A percentile compares a stretch with the other conserved stretches of the same genome.
phyloP scores from a whole-genome alignment of 2,113 vertebrate genomes.

The Mesocricetus auratus region DNA sequence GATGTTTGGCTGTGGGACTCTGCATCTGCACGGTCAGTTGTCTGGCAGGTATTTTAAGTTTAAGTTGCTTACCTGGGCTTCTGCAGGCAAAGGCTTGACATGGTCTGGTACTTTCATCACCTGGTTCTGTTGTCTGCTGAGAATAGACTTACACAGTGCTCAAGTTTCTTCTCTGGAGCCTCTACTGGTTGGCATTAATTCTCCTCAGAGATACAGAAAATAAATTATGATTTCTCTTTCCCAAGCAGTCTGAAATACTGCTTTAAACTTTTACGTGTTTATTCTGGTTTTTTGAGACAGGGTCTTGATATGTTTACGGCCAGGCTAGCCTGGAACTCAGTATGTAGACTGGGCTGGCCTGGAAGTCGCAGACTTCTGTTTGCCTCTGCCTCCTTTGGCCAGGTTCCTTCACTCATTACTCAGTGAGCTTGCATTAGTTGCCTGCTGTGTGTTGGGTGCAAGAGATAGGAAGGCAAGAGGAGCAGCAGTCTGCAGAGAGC shows the following conservation, averaged over 20 bases:
- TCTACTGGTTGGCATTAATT: neutral
- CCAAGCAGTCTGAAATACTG: neutral
- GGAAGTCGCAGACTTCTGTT: neutral
- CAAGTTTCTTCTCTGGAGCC: neutral
- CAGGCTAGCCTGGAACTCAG: neutral
- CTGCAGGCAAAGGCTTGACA: neutral
- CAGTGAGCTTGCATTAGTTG: neutral
- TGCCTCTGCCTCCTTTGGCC: neutral
- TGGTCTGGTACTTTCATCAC: neutral
- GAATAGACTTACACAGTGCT: neutral
- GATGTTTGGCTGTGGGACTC: neutral
- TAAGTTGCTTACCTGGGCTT: neutral
- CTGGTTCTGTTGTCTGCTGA: neutral
- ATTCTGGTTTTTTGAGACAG: neutral
- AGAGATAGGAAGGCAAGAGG: neutral
- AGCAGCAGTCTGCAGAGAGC: neutral
- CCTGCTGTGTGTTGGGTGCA: neutral
- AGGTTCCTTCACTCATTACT: neutral
- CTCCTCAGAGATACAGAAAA: neutral
- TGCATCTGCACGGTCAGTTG: neutral
- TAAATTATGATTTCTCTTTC: neutral
- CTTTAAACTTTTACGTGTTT: neutral
- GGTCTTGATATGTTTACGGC: neutral
- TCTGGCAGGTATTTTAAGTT: neutral
- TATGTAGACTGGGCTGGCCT: neutral